A percentile compares a stretch with the other conserved stretches of the same genome.
phyloP scores from a whole-genome alignment of 1,140 invertebrate species.

The Zaprionus gabonicus region DNA sequence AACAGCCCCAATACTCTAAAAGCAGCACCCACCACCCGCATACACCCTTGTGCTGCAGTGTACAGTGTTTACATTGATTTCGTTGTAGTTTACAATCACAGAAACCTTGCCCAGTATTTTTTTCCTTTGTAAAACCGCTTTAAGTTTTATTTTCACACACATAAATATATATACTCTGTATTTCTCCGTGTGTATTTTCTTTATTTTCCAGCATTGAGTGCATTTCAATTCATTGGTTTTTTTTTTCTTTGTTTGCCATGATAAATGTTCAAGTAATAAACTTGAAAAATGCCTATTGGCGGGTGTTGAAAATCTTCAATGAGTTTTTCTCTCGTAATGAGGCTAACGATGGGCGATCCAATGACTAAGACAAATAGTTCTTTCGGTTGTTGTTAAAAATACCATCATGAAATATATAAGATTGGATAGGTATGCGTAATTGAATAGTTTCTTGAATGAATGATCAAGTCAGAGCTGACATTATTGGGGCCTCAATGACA shows the following conservation, averaged over 20 bases:
- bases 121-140: slow-evolving; percentile 46
- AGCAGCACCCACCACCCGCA: not conserved
- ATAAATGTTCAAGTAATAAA: slow-evolving; percentile 72
- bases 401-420: slow-evolving; percentile 58
- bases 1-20: not conserved
- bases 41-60: not conserved
- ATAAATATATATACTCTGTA: not conserved
- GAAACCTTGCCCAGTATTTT: slow-evolving; percentile 20
- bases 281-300: slow-evolving; percentile 69
- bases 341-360: slow-evolving; percentile 34
- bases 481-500: not conserved
- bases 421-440: slow-evolving; percentile 15
- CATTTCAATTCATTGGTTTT: slow-evolving; percentile 59
- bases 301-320: slow-evolving; percentile 34
- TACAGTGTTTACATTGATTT: slow-evolving; percentile 69
- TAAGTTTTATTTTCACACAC: slow-evolving; percentile 44
- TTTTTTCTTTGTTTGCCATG: slow-evolving; percentile 53
- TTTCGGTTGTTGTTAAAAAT: slow-evolving; percentile 54
- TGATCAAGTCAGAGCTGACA: not conserved
- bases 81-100: slow-evolving; percentile 55
- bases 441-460: too few species aligned
- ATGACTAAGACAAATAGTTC: slow-evolving; percentile 67
- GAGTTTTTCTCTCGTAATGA: slow-evolving; percentile 39
- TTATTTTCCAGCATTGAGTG: slow-evolving; percentile 57
- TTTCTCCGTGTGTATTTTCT: slow-evolving; percentile 3